phyloP scores from a whole-genome alignment of 2,888 invertebrate species.

The Lithodes maja region DNA sequence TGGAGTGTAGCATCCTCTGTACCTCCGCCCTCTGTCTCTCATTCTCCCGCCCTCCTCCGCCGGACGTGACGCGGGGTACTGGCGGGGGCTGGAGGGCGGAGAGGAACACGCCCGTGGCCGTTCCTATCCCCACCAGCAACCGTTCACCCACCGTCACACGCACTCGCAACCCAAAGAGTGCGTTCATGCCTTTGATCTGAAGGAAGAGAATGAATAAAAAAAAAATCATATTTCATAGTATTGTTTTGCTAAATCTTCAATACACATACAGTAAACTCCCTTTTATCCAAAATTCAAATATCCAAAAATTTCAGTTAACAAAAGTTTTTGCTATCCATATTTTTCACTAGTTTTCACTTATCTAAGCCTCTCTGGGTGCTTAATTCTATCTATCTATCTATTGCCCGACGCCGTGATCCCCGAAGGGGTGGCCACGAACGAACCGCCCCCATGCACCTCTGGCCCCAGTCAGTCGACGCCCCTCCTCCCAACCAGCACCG shows the following conservation, averaged over 20 bases:
- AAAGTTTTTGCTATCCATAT: too few species aligned
- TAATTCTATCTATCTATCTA: too few species aligned
- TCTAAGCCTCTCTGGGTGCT: too few species aligned
- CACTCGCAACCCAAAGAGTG: constrained; percentile 87
- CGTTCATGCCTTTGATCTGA: constrained; percentile 94
- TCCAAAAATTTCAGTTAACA: too few species aligned
- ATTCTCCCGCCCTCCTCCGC: constrained; percentile 81
- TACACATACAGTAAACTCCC: too few species aligned
- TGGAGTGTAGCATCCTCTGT: constrained; percentile 82
- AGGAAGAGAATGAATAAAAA: neutral
- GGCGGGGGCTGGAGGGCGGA: constrained; percentile 85
- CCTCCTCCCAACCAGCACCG: too few species aligned
- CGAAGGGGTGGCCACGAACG: too few species aligned
- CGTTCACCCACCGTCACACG: constrained; percentile 83
- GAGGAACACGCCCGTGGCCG: constrained; percentile 89
- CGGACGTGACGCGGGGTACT: constrained; percentile 83
- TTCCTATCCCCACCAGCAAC: constrained; percentile 90
- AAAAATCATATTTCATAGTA: neutral
- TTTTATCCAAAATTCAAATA: too few species aligned
- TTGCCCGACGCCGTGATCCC: too few species aligned
- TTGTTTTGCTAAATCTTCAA: neutral
- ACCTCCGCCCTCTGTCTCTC: constrained; percentile 80
- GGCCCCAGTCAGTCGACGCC: too few species aligned
- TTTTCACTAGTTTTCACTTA: too few species aligned
- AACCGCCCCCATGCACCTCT: too few species aligned